Conservation (phyloP, 2,797 vertebrate species). For the Sebastes cheni region DNA sequence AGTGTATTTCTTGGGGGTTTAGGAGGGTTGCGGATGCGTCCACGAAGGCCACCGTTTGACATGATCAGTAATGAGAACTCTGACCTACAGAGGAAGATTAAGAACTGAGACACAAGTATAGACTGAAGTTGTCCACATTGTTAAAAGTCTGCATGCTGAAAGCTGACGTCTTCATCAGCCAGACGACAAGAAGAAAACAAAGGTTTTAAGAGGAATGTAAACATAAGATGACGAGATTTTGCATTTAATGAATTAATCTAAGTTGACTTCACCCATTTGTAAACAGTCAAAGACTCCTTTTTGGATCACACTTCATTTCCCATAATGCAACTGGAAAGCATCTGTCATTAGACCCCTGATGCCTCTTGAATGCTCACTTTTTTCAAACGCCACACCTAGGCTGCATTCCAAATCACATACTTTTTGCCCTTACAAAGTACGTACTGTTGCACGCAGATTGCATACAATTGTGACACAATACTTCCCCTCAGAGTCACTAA, state of each 20-base stretch:
- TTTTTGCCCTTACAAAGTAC: too few species aligned
- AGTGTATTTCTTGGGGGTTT: background rate
- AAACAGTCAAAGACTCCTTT: background rate
- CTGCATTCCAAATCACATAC: too few species aligned
- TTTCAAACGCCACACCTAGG: background rate
- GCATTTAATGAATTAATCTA: background rate
- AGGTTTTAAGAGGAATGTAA: too few species aligned
- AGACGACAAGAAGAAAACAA: background rate
- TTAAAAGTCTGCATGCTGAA: background rate
- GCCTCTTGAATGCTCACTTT: background rate
- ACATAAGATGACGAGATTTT: too few species aligned
- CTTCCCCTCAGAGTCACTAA: too few species aligned
- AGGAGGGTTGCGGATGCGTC: slow-evolving; percentile 2
- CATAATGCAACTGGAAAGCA: background rate
- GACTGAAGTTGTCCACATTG: background rate
- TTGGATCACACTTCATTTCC: background rate
- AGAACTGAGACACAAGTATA: background rate
- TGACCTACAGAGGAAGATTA: slow-evolving; percentile 13
- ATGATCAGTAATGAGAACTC: slow-evolving; percentile 15
- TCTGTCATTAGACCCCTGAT: background rate
- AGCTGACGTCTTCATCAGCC: background rate
- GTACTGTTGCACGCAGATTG: too few species aligned
- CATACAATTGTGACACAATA: too few species aligned
- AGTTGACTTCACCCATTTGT: background rate
- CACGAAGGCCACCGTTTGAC: background rate